Conservation (phyloP, 2,888 invertebrate species). For the Macropis europaea region DNA sequence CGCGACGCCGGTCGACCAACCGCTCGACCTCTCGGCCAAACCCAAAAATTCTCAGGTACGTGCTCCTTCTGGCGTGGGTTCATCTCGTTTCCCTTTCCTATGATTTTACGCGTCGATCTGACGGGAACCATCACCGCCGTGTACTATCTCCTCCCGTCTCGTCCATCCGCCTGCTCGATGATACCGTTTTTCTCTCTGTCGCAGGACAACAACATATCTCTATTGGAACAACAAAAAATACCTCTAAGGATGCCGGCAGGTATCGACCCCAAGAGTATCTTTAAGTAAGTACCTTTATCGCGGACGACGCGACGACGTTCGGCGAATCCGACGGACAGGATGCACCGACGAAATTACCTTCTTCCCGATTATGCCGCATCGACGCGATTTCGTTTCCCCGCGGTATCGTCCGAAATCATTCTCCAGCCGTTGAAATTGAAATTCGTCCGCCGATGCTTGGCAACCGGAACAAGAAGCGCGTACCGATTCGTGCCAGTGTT, state of each 20-base stretch:
- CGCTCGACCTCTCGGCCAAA: conserved; percentile 92
- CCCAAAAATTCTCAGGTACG: conserved; percentile 81
- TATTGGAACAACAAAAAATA: conserved; percentile 79
- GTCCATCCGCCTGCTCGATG: too few species aligned
- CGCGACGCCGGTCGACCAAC: conserved; percentile 84
- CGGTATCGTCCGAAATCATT: not conserved
- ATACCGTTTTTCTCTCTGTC: conserved; percentile 31
- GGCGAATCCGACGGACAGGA: not conserved
- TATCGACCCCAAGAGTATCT: conserved; percentile 84
- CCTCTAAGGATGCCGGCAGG: conserved; percentile 78
- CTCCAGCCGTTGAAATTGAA: not conserved
- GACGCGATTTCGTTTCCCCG: too few species aligned
- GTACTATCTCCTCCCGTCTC: too few species aligned
- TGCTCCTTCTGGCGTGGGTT: conserved; percentile 41
- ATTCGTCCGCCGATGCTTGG: conserved; percentile 1
- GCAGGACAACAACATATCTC: conserved; percentile 78
- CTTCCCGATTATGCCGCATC: too few species aligned
- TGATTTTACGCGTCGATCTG: too few species aligned
- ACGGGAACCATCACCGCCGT: not conserved
- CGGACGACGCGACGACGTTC: not conserved
- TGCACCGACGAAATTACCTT: not conserved
- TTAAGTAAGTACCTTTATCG: conserved; percentile 84
- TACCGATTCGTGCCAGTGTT: conserved; percentile 42
- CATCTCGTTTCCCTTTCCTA: conserved; percentile 13
- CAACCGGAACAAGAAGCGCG: conserved; percentile 23